Percentiles rank a stretch among this genome's conserved stretches.
phyloP scores from a whole-genome alignment of 2,888 invertebrate genomes.

The Mythimna vitellina region DNA sequence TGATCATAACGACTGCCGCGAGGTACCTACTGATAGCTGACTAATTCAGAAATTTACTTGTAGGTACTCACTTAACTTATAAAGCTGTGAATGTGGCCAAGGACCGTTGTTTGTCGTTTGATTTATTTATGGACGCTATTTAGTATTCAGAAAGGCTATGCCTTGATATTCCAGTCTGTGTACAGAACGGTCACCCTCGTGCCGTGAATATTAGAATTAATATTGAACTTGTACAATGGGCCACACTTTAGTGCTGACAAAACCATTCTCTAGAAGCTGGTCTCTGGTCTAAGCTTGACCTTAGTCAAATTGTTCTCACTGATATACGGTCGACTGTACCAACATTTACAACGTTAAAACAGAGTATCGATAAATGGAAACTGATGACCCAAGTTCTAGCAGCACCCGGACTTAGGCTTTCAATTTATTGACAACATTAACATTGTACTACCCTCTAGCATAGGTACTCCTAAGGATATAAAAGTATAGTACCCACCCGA shows the following conservation, averaged over 20 bases:
- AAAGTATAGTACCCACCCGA: slow-evolving; percentile 6
- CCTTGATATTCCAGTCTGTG: slow-evolving; percentile 82
- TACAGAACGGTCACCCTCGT: slow-evolving; percentile 80
- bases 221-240: slow-evolving; percentile 50
- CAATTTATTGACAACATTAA: neutral
- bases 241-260: neutral
- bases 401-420: slow-evolving; percentile 6
- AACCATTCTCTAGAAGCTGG: neutral
- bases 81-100: slow-evolving; percentile 50
- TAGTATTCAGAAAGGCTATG: slow-evolving; percentile 76
- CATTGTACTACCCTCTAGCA: neutral
- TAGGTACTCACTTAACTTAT: slow-evolving; percentile 17
- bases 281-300: neutral
- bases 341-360: slow-evolving; percentile 6
- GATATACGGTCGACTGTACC: neutral
- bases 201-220: slow-evolving; percentile 76
- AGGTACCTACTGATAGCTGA: neutral
- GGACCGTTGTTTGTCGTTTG: slow-evolving; percentile 62
- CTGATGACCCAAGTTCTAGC: slow-evolving; percentile 13
- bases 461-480: neutral
- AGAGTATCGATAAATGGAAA: neutral
- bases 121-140: slow-evolving; percentile 67
- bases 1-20: slow-evolving; percentile 19
- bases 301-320: neutral
- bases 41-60: slow-evolving; percentile 16